Base-by-base conservation (phyloP, 2,113 vertebrate genomes). In the Bostrychus sinensis region DNA sequence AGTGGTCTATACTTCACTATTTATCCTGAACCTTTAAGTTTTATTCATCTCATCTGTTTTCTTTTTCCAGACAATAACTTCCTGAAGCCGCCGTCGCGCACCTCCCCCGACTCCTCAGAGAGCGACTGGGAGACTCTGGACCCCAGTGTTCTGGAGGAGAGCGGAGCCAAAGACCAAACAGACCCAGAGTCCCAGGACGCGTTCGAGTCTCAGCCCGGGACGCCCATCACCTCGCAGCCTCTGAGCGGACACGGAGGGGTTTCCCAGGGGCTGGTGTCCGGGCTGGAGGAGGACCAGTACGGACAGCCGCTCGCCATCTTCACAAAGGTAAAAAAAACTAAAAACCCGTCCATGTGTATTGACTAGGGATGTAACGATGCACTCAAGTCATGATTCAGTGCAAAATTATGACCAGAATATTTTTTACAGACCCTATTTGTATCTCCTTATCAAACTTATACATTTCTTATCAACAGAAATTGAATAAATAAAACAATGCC, bases 101-200 rank as follows among this genome's bases (percentile, higher is more conserved):
- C 89, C 39, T 96, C 95, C 22, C 94, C 94, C 0, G 95, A 93
- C 0, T 96, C 94, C 41, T 95, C 95, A 0, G 96, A 99, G 82
- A 96, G 95, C 74, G 96, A 98, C 87, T 98, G 97, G 97, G 97
- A 98, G 89, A 97, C 95, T 0, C 86, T 98, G 76, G 96, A 98
- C 81, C 94, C 97, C 22, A 91, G 91, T 26, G 38, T 95, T 70
- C 75, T 97, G 66, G 95, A 98, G 22, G 93, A 96, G 3, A 75
- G 61, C 13, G 45, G 23, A 32, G 30, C 67, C n/a, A 93, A 88
- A 71, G 90, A 88, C 73, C 19, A 1, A 63, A 70, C 32, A 10
- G 30, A 81, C 38, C 39, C 23, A 0, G 85, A 0, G 79, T 28
- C 86, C 0, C 85, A 86, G 38, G 87, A 92, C 51, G 76, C 74